phyloP scores from a whole-genome alignment of 2,797 vertebrate species.

The Mormyrus hasselquistii region DNA sequence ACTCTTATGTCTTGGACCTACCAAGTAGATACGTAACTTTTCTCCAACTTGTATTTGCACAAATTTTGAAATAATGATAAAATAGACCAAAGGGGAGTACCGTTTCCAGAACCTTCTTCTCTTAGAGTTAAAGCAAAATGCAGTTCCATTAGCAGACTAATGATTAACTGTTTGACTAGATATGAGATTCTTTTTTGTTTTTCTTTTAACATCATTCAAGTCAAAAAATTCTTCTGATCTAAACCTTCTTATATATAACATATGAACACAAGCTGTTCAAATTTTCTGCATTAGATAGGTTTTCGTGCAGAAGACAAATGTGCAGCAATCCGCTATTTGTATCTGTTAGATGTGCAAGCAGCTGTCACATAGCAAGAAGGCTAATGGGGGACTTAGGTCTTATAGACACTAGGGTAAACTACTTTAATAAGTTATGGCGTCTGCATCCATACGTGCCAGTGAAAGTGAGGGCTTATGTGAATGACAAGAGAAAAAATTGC shows the following conservation, averaged over 20 bases:
- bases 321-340: not conserved
- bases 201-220: not conserved
- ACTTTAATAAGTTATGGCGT: not conserved
- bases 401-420: not conserved
- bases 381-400: not conserved
- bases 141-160: not conserved
- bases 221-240: not conserved
- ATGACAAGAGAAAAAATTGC: constrained; percentile 26
- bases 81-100: not conserved
- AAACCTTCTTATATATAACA: not conserved
- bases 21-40: not conserved
- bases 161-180: not conserved
- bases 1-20: not conserved
- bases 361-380: not conserved
- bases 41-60: not conserved
- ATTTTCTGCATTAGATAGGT: not conserved
- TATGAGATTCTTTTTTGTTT: not conserved
- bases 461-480: constrained; percentile 17
- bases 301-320: not conserved
- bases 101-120: not conserved
- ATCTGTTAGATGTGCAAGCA: not conserved
- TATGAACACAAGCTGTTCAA: not conserved
- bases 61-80: not conserved
- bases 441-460: not conserved
- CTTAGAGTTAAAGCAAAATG: not conserved